Conservation (phyloP, 2,113 vertebrate species). For the Callorhinus ursinus region DNA sequence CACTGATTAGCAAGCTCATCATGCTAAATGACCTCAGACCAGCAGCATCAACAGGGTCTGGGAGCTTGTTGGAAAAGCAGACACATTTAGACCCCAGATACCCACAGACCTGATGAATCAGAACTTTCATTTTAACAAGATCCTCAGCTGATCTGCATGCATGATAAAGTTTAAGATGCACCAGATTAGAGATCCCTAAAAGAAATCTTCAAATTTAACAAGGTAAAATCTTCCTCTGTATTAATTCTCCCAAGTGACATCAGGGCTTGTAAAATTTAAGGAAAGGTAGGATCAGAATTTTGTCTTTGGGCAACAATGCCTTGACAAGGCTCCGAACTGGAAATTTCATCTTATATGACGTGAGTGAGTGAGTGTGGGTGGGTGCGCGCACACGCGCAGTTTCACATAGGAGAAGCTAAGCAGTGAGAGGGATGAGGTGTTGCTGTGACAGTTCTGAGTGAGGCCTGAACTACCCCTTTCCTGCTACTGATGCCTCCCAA, state of each 20-base stretch:
- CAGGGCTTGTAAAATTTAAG: not conserved
- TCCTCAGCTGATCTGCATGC: not conserved
- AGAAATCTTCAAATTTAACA: conserved; percentile 12
- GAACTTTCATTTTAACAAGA: conserved; percentile 10
- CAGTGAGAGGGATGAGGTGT: not conserved
- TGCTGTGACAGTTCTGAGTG: not conserved
- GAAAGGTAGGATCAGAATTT: conserved; percentile 29
- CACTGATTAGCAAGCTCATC: conserved; percentile 13
- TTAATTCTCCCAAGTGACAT: not conserved
- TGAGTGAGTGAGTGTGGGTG: not conserved
- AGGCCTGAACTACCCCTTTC: not conserved
- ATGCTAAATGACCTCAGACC: not conserved
- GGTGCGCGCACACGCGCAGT: rapidly evolving
- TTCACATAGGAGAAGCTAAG: not conserved
- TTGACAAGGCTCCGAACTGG: not conserved
- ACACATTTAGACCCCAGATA: not conserved
- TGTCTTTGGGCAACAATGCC: not conserved
- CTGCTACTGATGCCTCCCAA: not conserved
- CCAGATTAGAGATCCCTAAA: conserved; percentile 2
- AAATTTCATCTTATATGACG: not conserved
- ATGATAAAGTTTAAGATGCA: conserved; percentile 11
- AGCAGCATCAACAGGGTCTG: not conserved
- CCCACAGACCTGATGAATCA: not conserved
- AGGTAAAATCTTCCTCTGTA: not conserved
- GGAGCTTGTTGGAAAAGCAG: not conserved